Evolutionary conservation across 2,888 invertebrate species (phyloP).

Genomic region (Amblyteles armatorius): DNA sequence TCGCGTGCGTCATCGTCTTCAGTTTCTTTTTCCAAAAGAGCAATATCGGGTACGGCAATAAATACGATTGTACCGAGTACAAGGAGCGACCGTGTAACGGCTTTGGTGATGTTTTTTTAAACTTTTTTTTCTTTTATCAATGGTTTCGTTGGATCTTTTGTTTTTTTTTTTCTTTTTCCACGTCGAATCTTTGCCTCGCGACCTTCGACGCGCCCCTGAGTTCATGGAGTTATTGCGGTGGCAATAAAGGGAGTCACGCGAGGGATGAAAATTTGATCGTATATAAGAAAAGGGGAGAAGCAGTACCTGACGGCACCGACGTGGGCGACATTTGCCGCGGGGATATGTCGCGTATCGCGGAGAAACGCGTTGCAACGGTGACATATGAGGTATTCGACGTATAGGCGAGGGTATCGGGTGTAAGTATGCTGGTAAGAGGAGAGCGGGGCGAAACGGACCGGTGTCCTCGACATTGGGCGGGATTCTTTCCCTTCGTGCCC

Average conservation of each 20-base stretch:
- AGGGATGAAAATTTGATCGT: conserved; percentile 48
- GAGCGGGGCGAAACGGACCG: background rate
- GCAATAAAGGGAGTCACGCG: conserved; percentile 33
- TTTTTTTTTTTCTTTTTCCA: background rate
- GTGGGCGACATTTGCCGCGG: conserved; percentile 2
- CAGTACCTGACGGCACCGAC: conserved; percentile 45
- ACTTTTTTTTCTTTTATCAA: conserved; percentile 10
- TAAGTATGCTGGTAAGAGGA: background rate
- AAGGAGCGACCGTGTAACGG: conserved; percentile 1
- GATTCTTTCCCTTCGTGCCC: background rate
- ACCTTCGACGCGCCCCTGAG: conserved; percentile 26
- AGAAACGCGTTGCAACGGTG: conserved; percentile 29
- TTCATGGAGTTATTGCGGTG: conserved; percentile 26
- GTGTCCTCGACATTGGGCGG: background rate
- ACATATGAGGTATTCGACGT: conserved; percentile 27
- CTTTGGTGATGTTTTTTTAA: background rate
- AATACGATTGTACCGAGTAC: background rate
- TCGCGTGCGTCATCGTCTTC: conserved; percentile 29
- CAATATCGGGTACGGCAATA: conserved; percentile 25
- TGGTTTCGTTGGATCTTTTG: conserved; percentile 2
- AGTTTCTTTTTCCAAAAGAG: conserved; percentile 21
- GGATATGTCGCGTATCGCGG: background rate
- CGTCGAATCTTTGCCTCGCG: conserved; percentile 8
- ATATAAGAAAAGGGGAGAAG: background rate
- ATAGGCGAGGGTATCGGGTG: background rate